Evolutionary conservation across 2,113 vertebrate genomes (phyloP), one percentile per base, ranked within the genome.

Genomic region (Colaptes auratus): DNA sequence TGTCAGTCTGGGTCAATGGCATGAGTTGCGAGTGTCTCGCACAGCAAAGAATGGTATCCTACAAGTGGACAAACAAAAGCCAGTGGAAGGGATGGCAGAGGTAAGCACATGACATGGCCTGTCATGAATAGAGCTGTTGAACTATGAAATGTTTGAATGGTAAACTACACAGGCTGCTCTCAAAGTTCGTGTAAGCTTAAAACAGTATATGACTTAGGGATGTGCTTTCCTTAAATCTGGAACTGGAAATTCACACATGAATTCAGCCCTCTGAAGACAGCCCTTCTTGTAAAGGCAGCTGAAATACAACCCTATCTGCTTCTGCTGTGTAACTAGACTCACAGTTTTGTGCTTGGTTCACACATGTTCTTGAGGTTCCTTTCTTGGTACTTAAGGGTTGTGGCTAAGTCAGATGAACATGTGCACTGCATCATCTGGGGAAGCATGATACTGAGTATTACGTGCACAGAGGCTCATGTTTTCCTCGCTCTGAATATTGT

Each of bases 31-130:
- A 55, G 98, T 99, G 24, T 99, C 98, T 48, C 99, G 99, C 21
- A 99, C 99, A 0, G 99, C 99, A 0, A 99, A 98, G 97, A 99
- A 98, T 13, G 99, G 99, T 0, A 99, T 99, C 95, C 96, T 99
- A 3, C 99, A 99, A 83, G 98, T 99, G 96, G 99, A 99, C 91
- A 98, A 97, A 66, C 99, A 99, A 96, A 98, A 93, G 28, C 97
- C 98, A 1, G 95, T 98, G 52, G 98, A 99, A 95, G 99, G 98
- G 35, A 99, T 98, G 94, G 98, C 99, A 53, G 98, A 99, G 99
- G 99, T 99, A 96, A 97, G 84, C 44, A 27, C 18, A 23, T 14
- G 3, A 8, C 33, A 58, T n/a, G 17, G 13, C 13, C 63, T 85
- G 9, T 27, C 28, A 31, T 60, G 28, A 71, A 15, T 39, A 33